phyloP scores from a whole-genome alignment of 2,888 invertebrate species.

The Boloria selene region DNA sequence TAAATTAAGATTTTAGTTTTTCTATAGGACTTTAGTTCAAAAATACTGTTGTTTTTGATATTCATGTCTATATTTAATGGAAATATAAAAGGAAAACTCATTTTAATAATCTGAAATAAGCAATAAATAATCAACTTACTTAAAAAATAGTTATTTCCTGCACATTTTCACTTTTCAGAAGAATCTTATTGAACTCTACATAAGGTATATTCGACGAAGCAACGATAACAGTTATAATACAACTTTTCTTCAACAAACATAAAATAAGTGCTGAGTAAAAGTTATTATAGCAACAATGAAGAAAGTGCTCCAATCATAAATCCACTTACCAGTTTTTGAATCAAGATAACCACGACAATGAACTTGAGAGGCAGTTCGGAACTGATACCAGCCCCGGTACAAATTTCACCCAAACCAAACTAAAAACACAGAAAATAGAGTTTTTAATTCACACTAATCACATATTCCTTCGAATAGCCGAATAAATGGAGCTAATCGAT shows the following conservation, averaged over 20 bases:
- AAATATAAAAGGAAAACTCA: too few species aligned
- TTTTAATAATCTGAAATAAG: too few species aligned
- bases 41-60: too few species aligned
- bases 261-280: slow-evolving; percentile 15
- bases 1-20: too few species aligned
- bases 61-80: too few species aligned
- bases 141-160: too few species aligned
- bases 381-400: slow-evolving; percentile 54
- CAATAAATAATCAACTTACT: too few species aligned
- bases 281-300: slow-evolving; percentile 52
- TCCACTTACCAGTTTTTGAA: slow-evolving; percentile 68
- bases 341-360: slow-evolving; percentile 68
- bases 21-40: too few species aligned
- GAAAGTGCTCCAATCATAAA: slow-evolving; percentile 49
- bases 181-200: neutral
- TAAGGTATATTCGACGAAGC: neutral
- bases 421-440: slow-evolving; percentile 53
- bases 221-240: neutral
- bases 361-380: slow-evolving; percentile 66
- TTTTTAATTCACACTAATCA: slow-evolving; percentile 29
- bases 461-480: slow-evolving; percentile 40
- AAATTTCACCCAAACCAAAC: slow-evolving; percentile 61
- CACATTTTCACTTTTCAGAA: neutral
- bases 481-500: slow-evolving; percentile 12
- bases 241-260: neutral